Evolutionary conservation across 2,113 vertebrate species (phyloP), one percentile per base, ranked within the genome.

Genomic region (Rallus limicola): DNA sequence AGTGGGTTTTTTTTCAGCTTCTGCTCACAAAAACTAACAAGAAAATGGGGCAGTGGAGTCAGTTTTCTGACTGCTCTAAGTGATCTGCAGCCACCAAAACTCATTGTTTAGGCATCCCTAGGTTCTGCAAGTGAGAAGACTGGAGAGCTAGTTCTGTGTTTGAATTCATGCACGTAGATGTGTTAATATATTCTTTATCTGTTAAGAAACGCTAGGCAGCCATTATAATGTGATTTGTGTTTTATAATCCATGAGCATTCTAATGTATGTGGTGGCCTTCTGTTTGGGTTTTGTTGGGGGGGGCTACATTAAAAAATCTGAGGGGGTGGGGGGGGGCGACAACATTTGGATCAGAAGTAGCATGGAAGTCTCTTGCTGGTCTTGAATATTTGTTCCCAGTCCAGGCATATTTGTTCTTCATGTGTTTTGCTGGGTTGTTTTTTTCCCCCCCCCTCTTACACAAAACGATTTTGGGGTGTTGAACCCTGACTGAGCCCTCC

Each of bases 401-500:
- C 16, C 75, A 80, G 40, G n/a, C 13, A 1, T 62, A 31, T 52
- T 78, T 87, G 79, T 76, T 76, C 40, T 69, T 44, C 15, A 78
- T 4, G 18, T 16, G 3, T 42, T 65, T 58, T 48, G 56, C 88
- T 89, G 63, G 34, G 69, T 36, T 38, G 87, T 92, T 95, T 96
- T 46, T 46, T n/a, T 44, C 17, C 17, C 44, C 76, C 26, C 53
- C 92, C 33, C 59, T 95, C 94, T 95, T 76, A 58, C 85, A 62
- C 62, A 23, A 87, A 97, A 95, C 90, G 82, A 92, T 62, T 89
- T 93, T 84, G 93, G 94, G 95, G 86, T 96, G 95, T 95, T 94
- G 96, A 95, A 81, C 92, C 84, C 79, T 13, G 16, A 3, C 33
- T 34, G 79, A 59, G 77, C 85, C 82, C 81, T 84, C 29, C 4